phyloP scores from a whole-genome alignment of 1,140 invertebrate species.

The Dendrolimus punctatus region DNA sequence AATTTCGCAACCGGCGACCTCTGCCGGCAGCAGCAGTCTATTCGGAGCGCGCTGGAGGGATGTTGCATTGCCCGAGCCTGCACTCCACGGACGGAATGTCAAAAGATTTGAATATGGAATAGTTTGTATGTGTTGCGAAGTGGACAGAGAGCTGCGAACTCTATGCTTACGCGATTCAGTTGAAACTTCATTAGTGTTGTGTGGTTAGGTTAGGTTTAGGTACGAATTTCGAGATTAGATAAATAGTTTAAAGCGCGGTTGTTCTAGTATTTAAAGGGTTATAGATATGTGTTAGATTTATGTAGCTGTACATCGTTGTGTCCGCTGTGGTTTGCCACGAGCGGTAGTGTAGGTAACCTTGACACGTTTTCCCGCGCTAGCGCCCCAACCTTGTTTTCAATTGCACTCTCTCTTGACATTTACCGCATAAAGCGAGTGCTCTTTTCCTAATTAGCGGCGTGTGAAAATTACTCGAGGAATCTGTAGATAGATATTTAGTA shows the following conservation, averaged over 20 bases:
- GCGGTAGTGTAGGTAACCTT: conserved; percentile 53
- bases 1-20: conserved; percentile 63
- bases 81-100: conserved; percentile 40
- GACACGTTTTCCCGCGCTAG: conserved; percentile 66
- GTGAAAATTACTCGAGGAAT: too few species aligned
- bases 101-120: conserved; percentile 55
- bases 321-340: conserved; percentile 43
- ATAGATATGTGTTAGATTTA: conserved; percentile 5
- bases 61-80: conserved; percentile 45
- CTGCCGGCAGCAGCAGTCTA: conserved; percentile 53
- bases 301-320: conserved; percentile 42
- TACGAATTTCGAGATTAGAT: conserved; percentile 11
- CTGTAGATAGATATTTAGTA: too few species aligned
- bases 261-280: neutral
- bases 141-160: conserved; percentile 11
- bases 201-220: conserved; percentile 26
- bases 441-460: conserved; percentile 25
- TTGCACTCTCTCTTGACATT: conserved; percentile 63
- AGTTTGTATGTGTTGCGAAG: conserved; percentile 41
- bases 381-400: conserved; percentile 55
- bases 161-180: conserved; percentile 12
- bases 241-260: conserved; percentile 3
- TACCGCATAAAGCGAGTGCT: conserved; percentile 31
- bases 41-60: conserved; percentile 37
- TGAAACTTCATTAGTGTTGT: conserved; percentile 22